Percentiles rank a stretch among this genome's conserved stretches.
These are phyloP conservation scores for Rhingia rostrata DNA, from an alignment of 2,888 invertebrate species.

Conservation along the genomic window DNA sequence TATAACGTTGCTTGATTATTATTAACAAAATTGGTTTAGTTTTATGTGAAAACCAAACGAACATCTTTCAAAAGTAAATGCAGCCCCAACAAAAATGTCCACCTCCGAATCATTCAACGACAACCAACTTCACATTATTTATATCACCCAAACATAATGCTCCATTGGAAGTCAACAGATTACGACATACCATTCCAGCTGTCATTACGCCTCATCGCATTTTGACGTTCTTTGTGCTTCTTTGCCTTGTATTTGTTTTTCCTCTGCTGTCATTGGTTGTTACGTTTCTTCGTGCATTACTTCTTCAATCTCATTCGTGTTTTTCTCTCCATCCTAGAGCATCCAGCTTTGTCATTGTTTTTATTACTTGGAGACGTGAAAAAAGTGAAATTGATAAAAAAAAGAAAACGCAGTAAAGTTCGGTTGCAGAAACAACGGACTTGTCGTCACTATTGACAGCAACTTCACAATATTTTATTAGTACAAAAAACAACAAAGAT, in stretches of 20 bases:
- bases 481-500: conserved; percentile 39
- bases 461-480: conserved; percentile 23
- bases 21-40: too few relatives aligned
- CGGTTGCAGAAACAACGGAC: conserved; percentile 47
- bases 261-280: conserved; percentile 48
- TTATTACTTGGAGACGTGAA: conserved; percentile 48
- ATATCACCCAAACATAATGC: conserved; percentile 13
- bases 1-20: too few relatives aligned
- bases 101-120: neutral
- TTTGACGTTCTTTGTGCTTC: conserved; percentile 57
- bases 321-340: conserved; percentile 44
- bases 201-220: conserved; percentile 18
- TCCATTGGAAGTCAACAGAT: conserved; percentile 29
- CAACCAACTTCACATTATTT: conserved; percentile 41
- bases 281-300: conserved; percentile 40
- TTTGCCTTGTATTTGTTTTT: conserved; percentile 52
- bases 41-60: neutral
- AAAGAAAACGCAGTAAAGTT: conserved; percentile 61
- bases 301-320: conserved; percentile 61
- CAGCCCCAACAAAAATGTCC: conserved; percentile 1
- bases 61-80: neutral
- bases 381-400: conserved; percentile 54
- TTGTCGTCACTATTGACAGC: conserved; percentile 50
- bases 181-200: conserved; percentile 46
- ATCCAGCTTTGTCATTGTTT: conserved; percentile 65